phyloP scores from a whole-genome alignment of 2,888 invertebrate genomes.

The Parnassius smintheus region DNA sequence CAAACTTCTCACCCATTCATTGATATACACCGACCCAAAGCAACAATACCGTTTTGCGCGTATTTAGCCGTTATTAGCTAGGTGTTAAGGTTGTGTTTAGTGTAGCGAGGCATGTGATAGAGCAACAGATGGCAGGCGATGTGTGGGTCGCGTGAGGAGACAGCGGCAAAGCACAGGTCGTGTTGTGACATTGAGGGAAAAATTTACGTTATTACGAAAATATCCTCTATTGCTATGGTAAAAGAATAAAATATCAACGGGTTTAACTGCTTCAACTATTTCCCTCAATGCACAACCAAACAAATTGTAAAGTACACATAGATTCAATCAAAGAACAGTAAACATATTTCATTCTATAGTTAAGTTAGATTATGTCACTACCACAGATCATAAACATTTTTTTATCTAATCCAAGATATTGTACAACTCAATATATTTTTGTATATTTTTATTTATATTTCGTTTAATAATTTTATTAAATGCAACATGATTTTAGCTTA shows the following conservation, averaged over 20 bases:
- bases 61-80: slow-evolving; percentile 54
- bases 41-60: slow-evolving; percentile 36
- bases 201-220: not conserved
- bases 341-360: slow-evolving; percentile 5
- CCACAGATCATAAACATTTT: not conserved
- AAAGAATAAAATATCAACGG: too few species aligned
- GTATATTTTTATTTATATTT: too few species aligned
- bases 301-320: slow-evolving; percentile 14
- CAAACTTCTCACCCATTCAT: slow-evolving; percentile 10
- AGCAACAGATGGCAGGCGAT: slow-evolving; percentile 73
- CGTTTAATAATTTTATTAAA: too few species aligned
- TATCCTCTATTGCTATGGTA: not conserved
- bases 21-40: slow-evolving; percentile 35
- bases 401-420: too few species aligned
- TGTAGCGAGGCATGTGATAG: slow-evolving; percentile 76
- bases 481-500: too few species aligned
- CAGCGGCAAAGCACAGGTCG: slow-evolving; percentile 67
- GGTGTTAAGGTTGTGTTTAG: slow-evolving; percentile 70
- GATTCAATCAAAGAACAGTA: slow-evolving; percentile 17
- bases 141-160: slow-evolving; percentile 64
- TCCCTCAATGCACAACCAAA: slow-evolving; percentile 11
- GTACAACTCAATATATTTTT: too few species aligned
- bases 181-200: not conserved
- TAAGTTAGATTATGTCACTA: slow-evolving; percentile 22
- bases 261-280: not conserved